These are phyloP conservation scores for Spea hammondii DNA, from an alignment of 2,797 vertebrate genomes.

Conservation along the genomic window DNA sequence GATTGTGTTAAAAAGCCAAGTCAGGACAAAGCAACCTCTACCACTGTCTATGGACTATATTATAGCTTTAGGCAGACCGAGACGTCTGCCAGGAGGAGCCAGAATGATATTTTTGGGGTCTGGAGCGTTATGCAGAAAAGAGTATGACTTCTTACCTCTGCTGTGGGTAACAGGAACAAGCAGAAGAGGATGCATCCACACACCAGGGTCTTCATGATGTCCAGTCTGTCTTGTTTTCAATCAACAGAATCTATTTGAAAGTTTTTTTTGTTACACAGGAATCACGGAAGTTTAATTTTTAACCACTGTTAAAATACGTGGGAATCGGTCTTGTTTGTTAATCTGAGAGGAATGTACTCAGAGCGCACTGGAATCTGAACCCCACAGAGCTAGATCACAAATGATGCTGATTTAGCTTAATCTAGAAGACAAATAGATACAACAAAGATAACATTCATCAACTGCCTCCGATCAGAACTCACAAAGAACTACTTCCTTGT, in stretches of 20 bases:
- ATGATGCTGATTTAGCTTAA: constrained; percentile 53
- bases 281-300: constrained; percentile 69
- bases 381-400: constrained; percentile 20
- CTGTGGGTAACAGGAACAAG: constrained; percentile 52
- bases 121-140: no score
- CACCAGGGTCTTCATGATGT: constrained; percentile 61
- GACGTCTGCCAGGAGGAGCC: no score
- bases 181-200: constrained; percentile 39
- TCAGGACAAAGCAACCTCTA: no score
- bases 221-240: constrained; percentile 21
- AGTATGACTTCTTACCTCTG: constrained; percentile 58
- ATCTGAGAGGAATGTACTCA: constrained; percentile 39
- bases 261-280: constrained; percentile 22
- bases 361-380: constrained; percentile 54
- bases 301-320: constrained; percentile 68
- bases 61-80: no score
- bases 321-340: constrained; percentile 50
- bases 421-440: background rate
- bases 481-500: constrained; percentile 2
- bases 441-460: constrained; percentile 25
- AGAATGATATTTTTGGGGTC: no score
- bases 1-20: no score
- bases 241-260: constrained; percentile 23
- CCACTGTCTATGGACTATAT: no score
- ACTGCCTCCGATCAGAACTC: background rate